Conservation (phyloP, 2,888 invertebrate species). For the Dioctria rufipes region DNA sequence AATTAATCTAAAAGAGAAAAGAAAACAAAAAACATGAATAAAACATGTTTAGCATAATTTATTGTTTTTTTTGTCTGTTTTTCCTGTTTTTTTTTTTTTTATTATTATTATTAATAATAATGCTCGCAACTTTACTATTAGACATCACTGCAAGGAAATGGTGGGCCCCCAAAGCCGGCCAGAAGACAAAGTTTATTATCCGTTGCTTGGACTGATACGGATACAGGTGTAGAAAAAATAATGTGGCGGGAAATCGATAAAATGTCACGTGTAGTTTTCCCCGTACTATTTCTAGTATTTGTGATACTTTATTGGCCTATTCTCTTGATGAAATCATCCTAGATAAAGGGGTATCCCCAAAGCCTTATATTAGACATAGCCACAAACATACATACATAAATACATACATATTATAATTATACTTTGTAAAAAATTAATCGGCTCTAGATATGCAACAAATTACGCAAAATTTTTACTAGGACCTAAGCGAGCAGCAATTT, state of each 20-base stretch:
- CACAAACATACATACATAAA: too few relatives aligned
- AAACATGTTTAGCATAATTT: conserved; percentile 28
- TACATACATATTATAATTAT: too few relatives aligned
- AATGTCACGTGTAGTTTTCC: conserved; percentile 83
- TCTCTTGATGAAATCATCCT: conserved; percentile 77
- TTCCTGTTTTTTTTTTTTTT: conserved; percentile 22
- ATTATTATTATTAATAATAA: not conserved
- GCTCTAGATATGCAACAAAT: too few relatives aligned
- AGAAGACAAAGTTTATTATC: conserved; percentile 71
- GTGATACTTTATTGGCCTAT: conserved; percentile 86
- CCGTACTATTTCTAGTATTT: conserved; percentile 83
- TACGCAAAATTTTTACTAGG: not conserved
- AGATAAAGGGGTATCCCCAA: conserved; percentile 59
- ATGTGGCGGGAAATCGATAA: conserved; percentile 86
- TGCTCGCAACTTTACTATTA: conserved; percentile 55
- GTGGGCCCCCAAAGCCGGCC: conserved; percentile 70
- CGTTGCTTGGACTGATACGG: conserved; percentile 78
- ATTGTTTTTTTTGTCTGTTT: not conserved
- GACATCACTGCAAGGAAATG: conserved; percentile 71
- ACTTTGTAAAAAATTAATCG: too few relatives aligned
- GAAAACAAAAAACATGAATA: conserved; percentile 3
- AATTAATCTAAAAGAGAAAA: conserved; percentile 49
- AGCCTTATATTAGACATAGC: not conserved
- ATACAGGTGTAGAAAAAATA: conserved; percentile 81
- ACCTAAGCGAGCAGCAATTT: not conserved